phyloP scores from a whole-genome alignment of 2,888 invertebrate species.

The Ecliptopera silaceata region DNA sequence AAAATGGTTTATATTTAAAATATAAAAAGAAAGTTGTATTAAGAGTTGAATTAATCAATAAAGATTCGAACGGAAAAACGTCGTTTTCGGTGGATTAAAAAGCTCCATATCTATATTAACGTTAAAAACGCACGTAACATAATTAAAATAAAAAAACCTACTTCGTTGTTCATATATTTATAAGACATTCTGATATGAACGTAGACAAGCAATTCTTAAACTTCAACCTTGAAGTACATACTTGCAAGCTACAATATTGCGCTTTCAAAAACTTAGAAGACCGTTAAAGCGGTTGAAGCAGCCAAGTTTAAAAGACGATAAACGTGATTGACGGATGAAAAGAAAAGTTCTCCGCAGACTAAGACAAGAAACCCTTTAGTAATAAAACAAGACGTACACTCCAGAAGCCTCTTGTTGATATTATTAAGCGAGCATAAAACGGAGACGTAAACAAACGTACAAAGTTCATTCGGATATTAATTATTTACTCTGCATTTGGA shows the following conservation, averaged over 20 bases:
- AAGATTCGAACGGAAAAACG: too few species aligned
- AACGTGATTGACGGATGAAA: slow-evolving; percentile 32
- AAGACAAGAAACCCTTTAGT: slow-evolving; percentile 20
- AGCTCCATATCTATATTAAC: too few species aligned
- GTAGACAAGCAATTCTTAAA: slow-evolving; percentile 3
- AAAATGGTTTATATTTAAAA: too few species aligned
- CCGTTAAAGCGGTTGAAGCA: slow-evolving; percentile 11
- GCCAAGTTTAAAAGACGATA: slow-evolving; percentile 23
- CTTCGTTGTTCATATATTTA: too few species aligned
- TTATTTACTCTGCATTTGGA: slow-evolving; percentile 15
- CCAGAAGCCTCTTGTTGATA: slow-evolving; percentile 10
- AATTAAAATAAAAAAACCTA: too few species aligned
- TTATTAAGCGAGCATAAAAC: slow-evolving; percentile 19
- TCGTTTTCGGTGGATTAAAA: too few species aligned
- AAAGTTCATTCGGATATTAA: slow-evolving; percentile 30
- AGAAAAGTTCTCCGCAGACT: slow-evolving; percentile 25
- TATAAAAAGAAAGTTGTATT: too few species aligned
- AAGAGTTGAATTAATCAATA: too few species aligned
- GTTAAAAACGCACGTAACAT: too few species aligned
- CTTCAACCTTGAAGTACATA: slow-evolving; percentile 4
- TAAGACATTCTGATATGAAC: too few species aligned
- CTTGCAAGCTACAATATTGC: slow-evolving; percentile 7
- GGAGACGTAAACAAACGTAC: slow-evolving; percentile 13
- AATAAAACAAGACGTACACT: slow-evolving; percentile 17
- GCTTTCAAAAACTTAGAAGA: slow-evolving; percentile 15